Base-by-base conservation (phyloP, 2,888 invertebrate species). In the Ligdia adustata region DNA sequence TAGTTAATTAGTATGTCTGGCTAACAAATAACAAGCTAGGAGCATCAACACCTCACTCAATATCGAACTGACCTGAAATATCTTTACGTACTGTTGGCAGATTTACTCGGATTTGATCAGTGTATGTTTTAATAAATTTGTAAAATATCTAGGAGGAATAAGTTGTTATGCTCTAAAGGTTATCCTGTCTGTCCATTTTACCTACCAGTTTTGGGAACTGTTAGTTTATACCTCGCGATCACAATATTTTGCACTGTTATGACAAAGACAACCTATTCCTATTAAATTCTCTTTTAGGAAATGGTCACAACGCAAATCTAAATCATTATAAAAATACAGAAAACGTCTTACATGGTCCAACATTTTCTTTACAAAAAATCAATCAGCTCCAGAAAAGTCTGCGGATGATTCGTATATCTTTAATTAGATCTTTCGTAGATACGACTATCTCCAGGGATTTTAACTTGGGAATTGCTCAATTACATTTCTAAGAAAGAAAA, bases 331-430 rank as follows among this genome's bases (percentile, higher is more conserved):
- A n/a, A n/a, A n/a, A n/a, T n/a, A n/a, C n/a, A n/a, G n/a, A n/a
- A n/a, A n/a, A n/a, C n/a, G n/a, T n/a, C n/a, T n/a, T n/a, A n/a
- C n/a, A n/a, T n/a, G n/a, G n/a, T n/a, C n/a, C n/a, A n/a, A n/a
- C n/a, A n/a, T n/a, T n/a, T n/a, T n/a, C n/a, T n/a, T n/a, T 11
- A n/a, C 13, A 35, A 39, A 41, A 43, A 50, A 44, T 41, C 41
- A 49, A 52, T 45, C 46, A 29, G 24, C 12, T 39, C 9, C 45
- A 41, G 47, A 34, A 13, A 34, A 39, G 45, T 18, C 42, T 47
- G 49, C 59, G 52, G 56, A 59, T 44, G 54, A 54, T 43, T 48
- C 38, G 47, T 49, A 45, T 56, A 59, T 59, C 59, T 56, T 52
- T 59, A 54, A 56, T 59, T 52, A 56, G 33, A 56, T 56, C 56